Evolutionary conservation across 2,888 invertebrate genomes (phyloP).

Genomic region (Anticlea derivata): DNA sequence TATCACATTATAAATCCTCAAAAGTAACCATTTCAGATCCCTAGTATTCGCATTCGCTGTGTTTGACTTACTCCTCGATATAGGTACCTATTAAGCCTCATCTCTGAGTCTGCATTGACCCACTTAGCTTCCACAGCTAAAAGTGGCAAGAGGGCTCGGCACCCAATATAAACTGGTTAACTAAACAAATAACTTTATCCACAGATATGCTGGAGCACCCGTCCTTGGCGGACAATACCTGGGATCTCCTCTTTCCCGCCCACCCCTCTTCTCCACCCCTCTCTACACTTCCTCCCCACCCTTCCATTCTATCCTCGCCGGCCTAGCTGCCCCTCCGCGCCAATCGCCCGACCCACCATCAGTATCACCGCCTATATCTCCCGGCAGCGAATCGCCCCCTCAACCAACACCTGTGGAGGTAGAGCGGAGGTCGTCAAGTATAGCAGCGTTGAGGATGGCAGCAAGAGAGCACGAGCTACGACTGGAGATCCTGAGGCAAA

Average conservation of each 20-base stretch:
- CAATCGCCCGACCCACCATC: slow-evolving; percentile 74
- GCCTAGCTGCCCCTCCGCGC: slow-evolving; percentile 75
- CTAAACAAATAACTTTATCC: slow-evolving; percentile 18
- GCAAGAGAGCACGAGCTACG: slow-evolving; percentile 95
- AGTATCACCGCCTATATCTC: slow-evolving; percentile 82
- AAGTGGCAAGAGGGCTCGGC: too few species aligned
- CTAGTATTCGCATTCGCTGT: too few species aligned
- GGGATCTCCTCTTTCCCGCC: slow-evolving; percentile 72
- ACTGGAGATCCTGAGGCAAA: slow-evolving; percentile 91
- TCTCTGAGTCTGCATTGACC: too few species aligned
- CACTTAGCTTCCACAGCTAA: too few species aligned
- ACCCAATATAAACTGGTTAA: too few species aligned
- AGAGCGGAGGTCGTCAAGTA: slow-evolving; percentile 93
- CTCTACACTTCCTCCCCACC: slow-evolving; percentile 85
- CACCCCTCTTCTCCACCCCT: slow-evolving; percentile 85
- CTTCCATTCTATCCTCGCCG: slow-evolving; percentile 74
- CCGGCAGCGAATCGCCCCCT: slow-evolving; percentile 80
- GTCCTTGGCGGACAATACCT: slow-evolving; percentile 79
- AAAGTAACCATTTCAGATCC: too few species aligned
- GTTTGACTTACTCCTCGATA: too few species aligned
- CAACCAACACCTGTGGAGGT: slow-evolving; percentile 86
- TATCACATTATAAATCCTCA: too few species aligned
- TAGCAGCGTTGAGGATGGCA: slow-evolving; percentile 93
- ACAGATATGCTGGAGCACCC: slow-evolving; percentile 68
- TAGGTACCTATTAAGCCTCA: too few species aligned